Base-by-base conservation (phyloP, 2,888 invertebrate genomes). In the Rhagonycha fulva region DNA sequence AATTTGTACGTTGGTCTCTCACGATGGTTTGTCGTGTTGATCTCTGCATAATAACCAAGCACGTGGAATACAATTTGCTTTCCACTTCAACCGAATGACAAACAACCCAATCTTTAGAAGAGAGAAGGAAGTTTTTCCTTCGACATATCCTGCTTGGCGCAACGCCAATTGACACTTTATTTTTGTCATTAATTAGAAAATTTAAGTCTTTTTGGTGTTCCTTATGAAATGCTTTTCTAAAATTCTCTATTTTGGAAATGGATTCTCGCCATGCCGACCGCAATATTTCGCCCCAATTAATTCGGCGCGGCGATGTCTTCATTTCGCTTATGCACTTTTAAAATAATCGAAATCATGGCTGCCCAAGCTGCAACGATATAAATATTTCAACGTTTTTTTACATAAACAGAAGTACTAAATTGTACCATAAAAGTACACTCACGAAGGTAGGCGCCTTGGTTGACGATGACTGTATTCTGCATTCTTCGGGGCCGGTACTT, bases 401-500 rank as follows among this genome's bases (percentile, higher is more conserved):
- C 62, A 62, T 62, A 71, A 68, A 74, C 74, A 76, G 71, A 71
- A 76, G 76, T 74, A 76, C 74, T 76, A 76, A 79, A 76, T 77
- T 78, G 76, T 76, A 79, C 78, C 79, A 80, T 80, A 80, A 80
- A 80, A 75, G 80, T 80, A 80, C 80, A 80, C 78, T 80, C 80
- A n/a, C 62, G 73, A 62, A 74, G 71, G 74, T 30, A 47, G 71
- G 76, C 77, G 75, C 72, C 76, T 70, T 71, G 72, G 30, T 69
- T 76, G 78, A 62, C 74, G 68, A 73, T 74, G 84, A 84, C 80
- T 84, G 84, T 84, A 84, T 82, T 83, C 84, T 81, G 82, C 84
- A 84, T 84, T 84, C 84, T 84, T 84, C 76, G 76, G 81, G 80
- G 82, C 82, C 84, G 83, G 82, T 84, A 83, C 84, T 77, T 79